phyloP scores from a whole-genome alignment of 2,113 vertebrate genomes.

The Hyperopisus bebe region DNA sequence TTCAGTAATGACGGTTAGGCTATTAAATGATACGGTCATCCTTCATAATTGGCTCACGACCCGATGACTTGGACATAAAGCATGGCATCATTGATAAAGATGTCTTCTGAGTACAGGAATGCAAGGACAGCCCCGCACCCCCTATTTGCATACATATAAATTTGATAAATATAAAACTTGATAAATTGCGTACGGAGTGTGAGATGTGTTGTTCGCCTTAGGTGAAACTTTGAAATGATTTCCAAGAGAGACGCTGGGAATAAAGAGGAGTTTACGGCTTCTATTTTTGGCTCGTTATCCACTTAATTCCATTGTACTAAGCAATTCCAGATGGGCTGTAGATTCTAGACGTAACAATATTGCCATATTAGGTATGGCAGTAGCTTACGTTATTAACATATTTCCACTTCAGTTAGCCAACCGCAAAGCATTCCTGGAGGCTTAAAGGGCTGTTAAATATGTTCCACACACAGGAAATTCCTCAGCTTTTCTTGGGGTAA shows the following conservation, averaged over 20 bases:
- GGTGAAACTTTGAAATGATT: constrained; percentile 10
- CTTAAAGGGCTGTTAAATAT: constrained; percentile 94
- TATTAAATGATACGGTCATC: not conserved
- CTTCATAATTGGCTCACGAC: not conserved
- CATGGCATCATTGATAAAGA: not conserved
- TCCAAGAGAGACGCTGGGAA: constrained; percentile 44
- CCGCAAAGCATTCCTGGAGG: constrained; percentile 90
- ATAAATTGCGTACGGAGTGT: not conserved
- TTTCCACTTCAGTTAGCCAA: constrained; percentile 86
- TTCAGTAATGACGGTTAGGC: not conserved
- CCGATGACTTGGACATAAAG: not conserved
- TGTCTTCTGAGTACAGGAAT: not conserved
- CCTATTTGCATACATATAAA: not conserved
- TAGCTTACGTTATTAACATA: constrained; percentile 98
- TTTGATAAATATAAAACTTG: not conserved
- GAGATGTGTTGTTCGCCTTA: not conserved
- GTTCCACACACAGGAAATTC: constrained; percentile 90
- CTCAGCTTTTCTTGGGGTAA: constrained; percentile 71
- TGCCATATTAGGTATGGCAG: constrained; percentile 99
- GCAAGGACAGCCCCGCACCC: not conserved
- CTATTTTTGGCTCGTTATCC: constrained; percentile 73
- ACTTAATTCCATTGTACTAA: constrained; percentile 71
- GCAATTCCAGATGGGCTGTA: constrained; percentile 91
- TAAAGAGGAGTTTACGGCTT: constrained; percentile 53
- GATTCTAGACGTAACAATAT: constrained; percentile 97